Evolutionary conservation across 1,140 invertebrate species (phyloP).

Genomic region (Artemia franciscana): DNA sequence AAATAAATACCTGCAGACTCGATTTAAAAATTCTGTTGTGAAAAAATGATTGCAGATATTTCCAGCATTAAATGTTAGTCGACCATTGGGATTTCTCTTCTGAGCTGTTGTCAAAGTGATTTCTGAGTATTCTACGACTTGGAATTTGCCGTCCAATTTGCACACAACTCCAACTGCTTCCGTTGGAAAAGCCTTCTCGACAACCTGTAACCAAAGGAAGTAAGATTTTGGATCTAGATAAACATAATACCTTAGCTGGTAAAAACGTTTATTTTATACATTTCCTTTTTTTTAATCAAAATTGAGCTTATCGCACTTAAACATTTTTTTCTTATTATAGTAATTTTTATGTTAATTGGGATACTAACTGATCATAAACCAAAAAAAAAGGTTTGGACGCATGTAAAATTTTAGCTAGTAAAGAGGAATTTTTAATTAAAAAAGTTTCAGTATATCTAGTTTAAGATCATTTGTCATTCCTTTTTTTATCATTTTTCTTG

Average conservation of each 20-base stretch:
- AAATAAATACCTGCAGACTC: conserved; percentile 15
- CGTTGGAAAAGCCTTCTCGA: conserved; percentile 66
- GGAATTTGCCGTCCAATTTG: conserved; percentile 58
- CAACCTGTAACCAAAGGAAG: conserved; percentile 31
- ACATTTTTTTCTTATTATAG: no score
- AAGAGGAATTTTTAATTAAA: no score
- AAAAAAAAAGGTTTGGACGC: no score
- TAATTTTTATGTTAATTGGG: no score
- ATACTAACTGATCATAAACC: no score
- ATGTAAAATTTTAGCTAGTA: no score
- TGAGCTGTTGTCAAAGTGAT: conserved; percentile 67
- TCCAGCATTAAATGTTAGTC: conserved; percentile 71
- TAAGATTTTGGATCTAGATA: no score
- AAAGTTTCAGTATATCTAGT: no score
- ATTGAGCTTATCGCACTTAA: conserved; percentile 3
- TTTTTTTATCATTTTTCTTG: no score
- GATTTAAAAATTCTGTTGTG: conserved; percentile 52
- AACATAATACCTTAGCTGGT: background rate
- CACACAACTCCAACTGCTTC: conserved; percentile 92
- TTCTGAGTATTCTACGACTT: conserved; percentile 92
- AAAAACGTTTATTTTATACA: conserved; percentile 5
- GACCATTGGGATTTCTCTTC: conserved; percentile 38
- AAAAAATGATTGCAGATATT: conserved; percentile 99
- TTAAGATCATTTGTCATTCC: no score
- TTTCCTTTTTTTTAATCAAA: background rate